Percentiles rank a stretch among this genome's conserved stretches.
These are phyloP conservation scores for Furnarius figulus DNA, from an alignment of 2,113 vertebrate species.

Conservation along the genomic window DNA sequence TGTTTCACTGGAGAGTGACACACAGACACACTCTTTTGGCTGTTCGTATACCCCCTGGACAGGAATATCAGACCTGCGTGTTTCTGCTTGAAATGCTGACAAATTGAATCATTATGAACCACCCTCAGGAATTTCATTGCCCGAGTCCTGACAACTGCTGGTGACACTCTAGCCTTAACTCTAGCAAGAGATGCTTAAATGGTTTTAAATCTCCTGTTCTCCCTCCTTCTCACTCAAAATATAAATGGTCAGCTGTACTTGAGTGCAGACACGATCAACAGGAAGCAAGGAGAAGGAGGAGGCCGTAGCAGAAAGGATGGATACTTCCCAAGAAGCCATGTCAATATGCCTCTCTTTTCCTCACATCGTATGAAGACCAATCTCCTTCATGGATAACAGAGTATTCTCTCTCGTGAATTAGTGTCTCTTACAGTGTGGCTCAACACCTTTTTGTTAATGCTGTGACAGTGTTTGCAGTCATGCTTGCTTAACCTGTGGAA, in stretches of 20 bases:
- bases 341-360: not conserved
- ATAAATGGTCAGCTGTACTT: slow-evolving; percentile 43
- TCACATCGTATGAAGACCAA: not conserved
- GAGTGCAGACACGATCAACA: slow-evolving; percentile 37
- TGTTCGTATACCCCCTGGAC: not conserved
- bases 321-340: slow-evolving; percentile 20
- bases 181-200: not conserved
- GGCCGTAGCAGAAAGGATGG: not conserved
- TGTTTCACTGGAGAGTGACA: not conserved
- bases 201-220: slow-evolving; percentile 1
- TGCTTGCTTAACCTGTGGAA: not conserved
- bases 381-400: not conserved
- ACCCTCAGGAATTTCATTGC: slow-evolving; percentile 14
- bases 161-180: slow-evolving; percentile 13
- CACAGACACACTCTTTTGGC: not conserved
- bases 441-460: not conserved
- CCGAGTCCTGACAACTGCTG: not conserved
- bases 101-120: slow-evolving; percentile 24
- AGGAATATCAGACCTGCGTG: not conserved
- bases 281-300: not conserved
- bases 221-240: slow-evolving; percentile 8
- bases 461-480: not conserved
- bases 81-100: slow-evolving; percentile 19
- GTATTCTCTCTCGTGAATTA: not conserved
- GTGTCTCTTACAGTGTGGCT: not conserved